Conservation (phyloP, 2,888 invertebrate genomes). For the Ferrisia virgata region DNA sequence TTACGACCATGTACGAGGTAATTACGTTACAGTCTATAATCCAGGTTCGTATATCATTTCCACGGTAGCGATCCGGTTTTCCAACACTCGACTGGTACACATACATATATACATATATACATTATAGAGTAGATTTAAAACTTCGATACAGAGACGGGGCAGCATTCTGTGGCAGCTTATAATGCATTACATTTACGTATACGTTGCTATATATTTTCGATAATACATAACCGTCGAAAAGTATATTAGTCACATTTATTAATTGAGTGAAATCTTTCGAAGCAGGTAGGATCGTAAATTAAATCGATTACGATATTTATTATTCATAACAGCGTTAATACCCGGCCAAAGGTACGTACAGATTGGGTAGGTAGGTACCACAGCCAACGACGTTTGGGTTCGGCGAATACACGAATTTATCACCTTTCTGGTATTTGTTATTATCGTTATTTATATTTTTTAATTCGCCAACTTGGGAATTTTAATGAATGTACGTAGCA, state of each 20-base stretch:
- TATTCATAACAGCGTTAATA: background rate
- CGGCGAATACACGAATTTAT: background rate
- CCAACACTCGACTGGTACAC: background rate
- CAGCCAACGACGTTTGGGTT: background rate
- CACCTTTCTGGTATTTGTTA: background rate
- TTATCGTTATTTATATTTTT: too few relatives aligned
- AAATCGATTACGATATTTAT: background rate
- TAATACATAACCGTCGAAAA: background rate
- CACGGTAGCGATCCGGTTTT: background rate
- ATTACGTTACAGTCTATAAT: too few relatives aligned
- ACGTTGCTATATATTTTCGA: background rate
- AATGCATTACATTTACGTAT: background rate
- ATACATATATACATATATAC: too few relatives aligned
- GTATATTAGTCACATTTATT: background rate
- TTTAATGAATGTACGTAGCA: background rate
- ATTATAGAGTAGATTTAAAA: background rate
- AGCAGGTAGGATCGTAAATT: background rate
- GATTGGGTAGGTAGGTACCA: too few relatives aligned
- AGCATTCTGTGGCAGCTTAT: background rate
- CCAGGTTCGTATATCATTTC: background rate
- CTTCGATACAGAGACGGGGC: background rate
- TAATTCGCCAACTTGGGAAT: background rate
- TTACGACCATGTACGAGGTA: too few relatives aligned
- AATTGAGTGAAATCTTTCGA: background rate
- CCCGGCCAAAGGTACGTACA: too few relatives aligned